phyloP scores from a whole-genome alignment of 1,140 invertebrate genomes.

The Leptestheria dahalacensis region DNA sequence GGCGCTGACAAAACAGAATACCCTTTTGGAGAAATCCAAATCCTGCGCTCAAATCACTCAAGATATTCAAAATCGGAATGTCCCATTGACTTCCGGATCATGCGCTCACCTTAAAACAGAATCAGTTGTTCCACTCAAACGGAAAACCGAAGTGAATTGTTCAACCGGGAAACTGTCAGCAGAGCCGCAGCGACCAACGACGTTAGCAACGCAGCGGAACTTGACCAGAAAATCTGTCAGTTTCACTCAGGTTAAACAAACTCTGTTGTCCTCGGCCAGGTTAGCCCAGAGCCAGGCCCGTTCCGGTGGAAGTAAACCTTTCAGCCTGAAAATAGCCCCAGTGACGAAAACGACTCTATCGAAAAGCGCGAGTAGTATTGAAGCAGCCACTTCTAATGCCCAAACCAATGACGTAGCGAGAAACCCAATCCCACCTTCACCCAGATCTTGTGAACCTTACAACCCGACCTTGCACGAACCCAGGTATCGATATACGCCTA shows the following conservation, averaged over 20 bases:
- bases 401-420: constrained; percentile 8
- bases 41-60: too few species aligned
- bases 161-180: too few species aligned
- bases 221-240: not conserved
- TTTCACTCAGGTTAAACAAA: constrained; percentile 12
- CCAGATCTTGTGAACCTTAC: constrained; percentile 28
- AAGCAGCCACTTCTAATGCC: not conserved
- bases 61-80: too few species aligned
- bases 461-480: constrained; percentile 57
- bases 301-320: too few species aligned
- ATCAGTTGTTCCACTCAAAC: too few species aligned
- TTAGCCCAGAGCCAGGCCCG: constrained; percentile 8
- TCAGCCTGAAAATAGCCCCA: not conserved
- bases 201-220: constrained; percentile 1
- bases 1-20: not conserved
- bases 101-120: too few species aligned
- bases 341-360: not conserved
- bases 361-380: not conserved
- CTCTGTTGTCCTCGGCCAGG: constrained; percentile 8
- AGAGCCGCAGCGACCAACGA: not conserved
- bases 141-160: too few species aligned
- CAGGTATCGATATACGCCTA: constrained; percentile 55
- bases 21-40: not conserved
- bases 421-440: constrained; percentile 4
- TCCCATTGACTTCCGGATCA: too few species aligned